Percentiles rank a stretch among this genome's conserved stretches.
phyloP scores from a whole-genome alignment of 2,888 invertebrate species.

The Euphydryas editha region DNA sequence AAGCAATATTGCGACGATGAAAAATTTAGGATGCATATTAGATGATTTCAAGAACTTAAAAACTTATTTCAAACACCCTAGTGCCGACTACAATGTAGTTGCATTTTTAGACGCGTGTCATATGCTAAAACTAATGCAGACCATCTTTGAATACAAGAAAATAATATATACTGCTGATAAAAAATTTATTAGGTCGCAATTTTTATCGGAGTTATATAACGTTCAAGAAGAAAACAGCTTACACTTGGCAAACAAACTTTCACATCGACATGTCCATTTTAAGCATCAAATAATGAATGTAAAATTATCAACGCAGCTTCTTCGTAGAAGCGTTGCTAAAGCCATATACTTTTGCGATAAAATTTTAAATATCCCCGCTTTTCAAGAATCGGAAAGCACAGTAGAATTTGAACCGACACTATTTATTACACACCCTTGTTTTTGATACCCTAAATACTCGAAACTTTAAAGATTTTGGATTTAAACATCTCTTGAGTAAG shows the following conservation, averaged over 20 bases:
- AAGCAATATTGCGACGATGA: background rate
- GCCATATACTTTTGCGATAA: background rate
- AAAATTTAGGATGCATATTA: background rate
- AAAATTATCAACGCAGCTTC: background rate
- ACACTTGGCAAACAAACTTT: background rate
- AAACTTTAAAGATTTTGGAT: background rate
- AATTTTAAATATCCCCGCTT: background rate
- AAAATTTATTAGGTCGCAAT: background rate
- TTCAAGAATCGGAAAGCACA: background rate
- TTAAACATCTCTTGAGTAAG: background rate
- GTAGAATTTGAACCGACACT: too few relatives aligned
- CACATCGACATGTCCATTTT: background rate
- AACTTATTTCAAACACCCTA: background rate
- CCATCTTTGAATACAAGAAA: background rate
- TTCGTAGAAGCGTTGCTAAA: background rate
- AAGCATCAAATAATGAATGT: background rate
- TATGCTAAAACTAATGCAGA: background rate
- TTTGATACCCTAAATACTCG: background rate
- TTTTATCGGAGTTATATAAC: background rate
- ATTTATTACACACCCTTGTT: too few relatives aligned
- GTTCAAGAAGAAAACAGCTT: background rate
- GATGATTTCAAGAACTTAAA: background rate
- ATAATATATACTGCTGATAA: background rate
- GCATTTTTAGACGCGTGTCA: background rate
- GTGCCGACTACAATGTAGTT: background rate